Conservation (phyloP, 2,113 vertebrate genomes). For the Bungarus multicinctus region DNA sequence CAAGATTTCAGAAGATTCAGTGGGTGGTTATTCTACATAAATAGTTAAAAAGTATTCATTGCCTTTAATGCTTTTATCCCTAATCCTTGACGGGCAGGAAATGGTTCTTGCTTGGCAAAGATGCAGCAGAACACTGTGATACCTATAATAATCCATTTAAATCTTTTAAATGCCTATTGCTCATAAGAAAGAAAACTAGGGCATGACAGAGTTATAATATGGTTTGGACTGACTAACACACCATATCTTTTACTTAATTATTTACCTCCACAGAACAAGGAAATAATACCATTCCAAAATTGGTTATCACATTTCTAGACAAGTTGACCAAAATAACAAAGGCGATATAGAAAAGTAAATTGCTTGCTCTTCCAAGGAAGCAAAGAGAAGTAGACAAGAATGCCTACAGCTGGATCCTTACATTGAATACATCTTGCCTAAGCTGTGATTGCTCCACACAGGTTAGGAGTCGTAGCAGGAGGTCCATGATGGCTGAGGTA, state of each 20-base stretch:
- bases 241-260: neutral
- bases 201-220: neutral
- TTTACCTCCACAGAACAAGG: neutral
- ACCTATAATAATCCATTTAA: neutral
- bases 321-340: neutral
- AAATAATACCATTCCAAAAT: neutral
- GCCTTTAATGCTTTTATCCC: neutral
- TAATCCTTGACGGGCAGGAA: neutral
- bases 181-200: neutral
- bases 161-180: neutral
- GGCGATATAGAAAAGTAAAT: neutral
- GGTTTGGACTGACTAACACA: neutral
- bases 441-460: constrained; percentile 71
- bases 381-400: neutral
- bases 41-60: neutral
- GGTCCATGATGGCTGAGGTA: constrained; percentile 74
- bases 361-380: neutral
- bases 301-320: neutral
- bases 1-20: neutral
- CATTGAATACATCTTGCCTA: constrained; percentile 68
- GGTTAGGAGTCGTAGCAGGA: constrained; percentile 69
- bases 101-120: neutral
- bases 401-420: constrained; percentile 38
- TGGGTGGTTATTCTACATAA: neutral
- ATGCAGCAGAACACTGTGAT: neutral